These are phyloP conservation scores for Colistium nudipinnis DNA, from an alignment of 2,113 vertebrate genomes.

Conservation along the genomic window DNA sequence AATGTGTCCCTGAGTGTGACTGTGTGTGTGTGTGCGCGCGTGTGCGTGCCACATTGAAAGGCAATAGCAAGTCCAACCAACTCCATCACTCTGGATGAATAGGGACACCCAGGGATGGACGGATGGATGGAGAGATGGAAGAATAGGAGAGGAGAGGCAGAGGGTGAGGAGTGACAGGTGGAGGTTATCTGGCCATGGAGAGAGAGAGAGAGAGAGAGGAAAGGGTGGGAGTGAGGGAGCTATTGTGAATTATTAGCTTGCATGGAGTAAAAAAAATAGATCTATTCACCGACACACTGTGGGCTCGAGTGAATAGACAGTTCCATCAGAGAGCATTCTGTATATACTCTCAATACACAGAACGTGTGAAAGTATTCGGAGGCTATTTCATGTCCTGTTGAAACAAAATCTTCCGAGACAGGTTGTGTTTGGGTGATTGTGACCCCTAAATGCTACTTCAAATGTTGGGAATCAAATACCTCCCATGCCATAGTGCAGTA, in stretches of 20 bases:
- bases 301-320: constrained; percentile 22
- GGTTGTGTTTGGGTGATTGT: not conserved
- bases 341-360: constrained; percentile 29
- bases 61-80: constrained; percentile 59
- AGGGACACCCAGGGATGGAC: constrained; percentile 60
- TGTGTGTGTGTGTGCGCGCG: constrained; percentile 17
- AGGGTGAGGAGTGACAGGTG: constrained; percentile 63
- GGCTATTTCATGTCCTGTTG: constrained; percentile 3
- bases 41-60: constrained; percentile 55
- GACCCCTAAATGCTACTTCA: not conserved
- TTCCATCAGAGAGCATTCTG: constrained; percentile 12
- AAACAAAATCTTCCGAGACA: constrained; percentile 7
- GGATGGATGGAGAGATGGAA: constrained; percentile 50
- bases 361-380: constrained; percentile 11
- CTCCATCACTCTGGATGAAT: constrained; percentile 74
- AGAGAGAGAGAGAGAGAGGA: constrained; percentile 38
- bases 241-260: constrained; percentile 64
- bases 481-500: not conserved
- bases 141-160: constrained; percentile 61
- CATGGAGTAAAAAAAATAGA: constrained; percentile 44
- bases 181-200: constrained; percentile 70
- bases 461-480: not conserved
- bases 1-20: constrained; percentile 4
- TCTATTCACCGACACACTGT: constrained; percentile 44
- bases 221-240: constrained; percentile 22